Evolutionary conservation across 2,888 invertebrate genomes (phyloP), one percentile per base, ranked within the genome.

Genomic region (Diarsia brunnea): DNA sequence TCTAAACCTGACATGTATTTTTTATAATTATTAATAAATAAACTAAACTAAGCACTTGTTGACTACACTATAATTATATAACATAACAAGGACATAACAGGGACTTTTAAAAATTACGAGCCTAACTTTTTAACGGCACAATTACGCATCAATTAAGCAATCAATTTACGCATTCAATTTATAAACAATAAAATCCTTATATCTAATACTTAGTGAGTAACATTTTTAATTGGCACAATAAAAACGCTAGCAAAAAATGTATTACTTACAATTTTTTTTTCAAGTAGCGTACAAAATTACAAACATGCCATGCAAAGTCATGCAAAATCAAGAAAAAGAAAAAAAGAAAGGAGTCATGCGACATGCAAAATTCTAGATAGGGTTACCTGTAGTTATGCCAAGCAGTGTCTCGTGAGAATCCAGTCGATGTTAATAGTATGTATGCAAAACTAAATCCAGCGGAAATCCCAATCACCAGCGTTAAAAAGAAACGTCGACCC

Each of bases 391-490:
- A 97, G 79, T 91, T 93, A 78, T 94, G 92, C 94, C 92, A 94
- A 88, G 92, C 89, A 81, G 94, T 94, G 79, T 97, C 97, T 86
- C 95, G 94, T 80, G 95, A 91, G 91, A 96, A 96, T 93, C 96
- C 97, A 86, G 97, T 93, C 65, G 97, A 97, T 87, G 97, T 97
- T 92, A 98, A 97, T 86, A 98, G 95, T 86, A 98, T 96, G 93
- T 98, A 98, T 80, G 98, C 98, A 90, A 98, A 97, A 92, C 97
- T 97, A 96, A 98, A 98, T 89, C 98, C 98, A 89, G 98, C 97
- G 10, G 98, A 96, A 90, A 98, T 97, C 86, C 98, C 98, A 88
- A 97, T 97, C 90, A 97, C 97, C 90, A 98, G 96, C 79, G 98
- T 98, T 91, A 98, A 94, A 90, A 98, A 95, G 94, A 98, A 98